phyloP scores from a whole-genome alignment of 2,113 vertebrate species.

The Gracilinanus agilis region DNA sequence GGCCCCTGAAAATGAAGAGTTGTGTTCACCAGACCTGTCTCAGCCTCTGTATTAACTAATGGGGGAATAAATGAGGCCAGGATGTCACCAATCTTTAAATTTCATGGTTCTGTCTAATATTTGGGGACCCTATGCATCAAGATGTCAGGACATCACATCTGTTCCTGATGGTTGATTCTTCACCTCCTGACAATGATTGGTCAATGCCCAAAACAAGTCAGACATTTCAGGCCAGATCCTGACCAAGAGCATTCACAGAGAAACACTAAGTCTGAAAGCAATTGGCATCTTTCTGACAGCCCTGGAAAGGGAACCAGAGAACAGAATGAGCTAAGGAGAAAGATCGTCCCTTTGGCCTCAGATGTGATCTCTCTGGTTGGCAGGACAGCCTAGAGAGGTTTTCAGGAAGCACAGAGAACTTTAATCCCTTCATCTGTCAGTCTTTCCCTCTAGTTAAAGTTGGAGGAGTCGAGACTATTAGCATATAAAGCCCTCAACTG shows the following conservation, averaged over 20 bases:
- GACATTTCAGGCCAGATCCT: constrained; percentile 10
- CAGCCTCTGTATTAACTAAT: constrained; percentile 50
- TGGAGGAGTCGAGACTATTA: not conserved
- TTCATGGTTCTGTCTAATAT: not conserved
- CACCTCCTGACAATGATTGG: not conserved
- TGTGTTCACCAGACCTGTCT: constrained; percentile 57
- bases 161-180: not conserved
- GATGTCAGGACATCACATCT: constrained; percentile 25
- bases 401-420: not conserved
- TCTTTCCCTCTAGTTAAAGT: constrained; percentile 42
- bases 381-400: not conserved
- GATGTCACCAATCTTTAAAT: constrained; percentile 5
- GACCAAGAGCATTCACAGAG: constrained; percentile 40
- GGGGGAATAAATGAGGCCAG: constrained; percentile 24
- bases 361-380: not conserved
- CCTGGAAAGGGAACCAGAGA: not conserved
- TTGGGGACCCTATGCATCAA: constrained; percentile 29
- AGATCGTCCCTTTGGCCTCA: not conserved
- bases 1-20: constrained; percentile 28
- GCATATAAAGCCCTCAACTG: not conserved
- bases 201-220: constrained; percentile 22
- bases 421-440: constrained; percentile 22
- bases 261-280: constrained; percentile 15
- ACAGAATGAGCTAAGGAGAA: not conserved
- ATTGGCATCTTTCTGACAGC: constrained; percentile 14